Evolutionary conservation across 2,888 invertebrate genomes (phyloP), one percentile per base, ranked within the genome.

Genomic region (Prionchulus punctatus): DNA sequence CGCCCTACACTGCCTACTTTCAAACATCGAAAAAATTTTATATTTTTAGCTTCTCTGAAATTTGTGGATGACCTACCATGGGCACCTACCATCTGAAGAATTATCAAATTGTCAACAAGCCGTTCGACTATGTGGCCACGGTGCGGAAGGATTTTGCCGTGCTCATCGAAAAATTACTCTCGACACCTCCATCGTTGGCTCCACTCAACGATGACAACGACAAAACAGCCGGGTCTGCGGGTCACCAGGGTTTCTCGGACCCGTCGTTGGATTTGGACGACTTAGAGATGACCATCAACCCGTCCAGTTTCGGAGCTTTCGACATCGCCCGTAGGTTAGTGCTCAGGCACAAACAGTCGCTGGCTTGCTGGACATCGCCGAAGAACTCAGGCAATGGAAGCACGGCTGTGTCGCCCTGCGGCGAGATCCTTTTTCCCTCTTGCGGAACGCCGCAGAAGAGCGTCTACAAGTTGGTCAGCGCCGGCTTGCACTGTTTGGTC

Each of bases 401-500:
- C 7, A 23, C 18, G 18, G 23, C 18, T 7, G 4, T 12, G 7
- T 12, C 12, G 7, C 36, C 36, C 36, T n/a, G n/a, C n/a, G n/a
- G n/a, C n/a, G n/a, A n/a, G n/a, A n/a, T n/a, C n/a, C n/a, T n/a
- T n/a, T n/a, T n/a, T n/a, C n/a, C n/a, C n/a, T n/a, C n/a, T n/a
- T n/a, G n/a, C n/a, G n/a, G n/a, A n/a, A n/a, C n/a, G n/a, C 36
- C 36, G 36, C 7, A 36, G 18, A 12, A 7, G 36, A 45, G 45
- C 21, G 21, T 2, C 30, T n/a, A 52, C 25, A 31, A 28, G 4
- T 3, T 55, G 26, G 76, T 78, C 54, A 72, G 74, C 2, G 68
- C 77, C 52, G 76, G 77, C 2, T 65, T 78, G 45, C 70, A 71
- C 58, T 85, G 88, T 61, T 85, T 96, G 2, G 91, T 94, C 73